phyloP scores from a whole-genome alignment of 2,113 vertebrate genomes.

The Balaenoptera acutorostrata region DNA sequence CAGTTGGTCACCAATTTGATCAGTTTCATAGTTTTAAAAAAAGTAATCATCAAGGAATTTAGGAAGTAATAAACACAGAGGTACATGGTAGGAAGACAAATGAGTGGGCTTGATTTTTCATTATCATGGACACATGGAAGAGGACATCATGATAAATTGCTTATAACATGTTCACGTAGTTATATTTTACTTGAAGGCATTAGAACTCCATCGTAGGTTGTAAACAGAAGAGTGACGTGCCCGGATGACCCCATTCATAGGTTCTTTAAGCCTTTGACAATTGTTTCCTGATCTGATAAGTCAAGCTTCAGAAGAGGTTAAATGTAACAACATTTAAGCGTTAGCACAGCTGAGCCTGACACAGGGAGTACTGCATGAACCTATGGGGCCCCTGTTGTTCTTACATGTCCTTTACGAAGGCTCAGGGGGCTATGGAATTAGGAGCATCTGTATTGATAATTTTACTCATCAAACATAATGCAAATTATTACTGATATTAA shows the following conservation, averaged over 20 bases:
- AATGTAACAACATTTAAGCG: accelerated
- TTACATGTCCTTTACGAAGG: accelerated
- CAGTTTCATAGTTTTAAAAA: background rate
- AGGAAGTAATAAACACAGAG: background rate
- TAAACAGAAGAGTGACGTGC: background rate
- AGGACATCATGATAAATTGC: background rate
- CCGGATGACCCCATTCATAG: accelerated
- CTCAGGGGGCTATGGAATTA: background rate
- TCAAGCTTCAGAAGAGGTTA: background rate
- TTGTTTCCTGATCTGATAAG: background rate
- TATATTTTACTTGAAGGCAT: background rate
- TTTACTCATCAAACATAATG: background rate
- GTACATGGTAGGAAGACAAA: background rate
- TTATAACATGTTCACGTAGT: background rate
- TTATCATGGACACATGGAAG: background rate
- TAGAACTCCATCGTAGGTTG: background rate
- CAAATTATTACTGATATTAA: background rate
- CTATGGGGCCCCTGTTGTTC: accelerated
- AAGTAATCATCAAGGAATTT: background rate
- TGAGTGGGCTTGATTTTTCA: background rate
- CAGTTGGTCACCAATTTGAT: background rate
- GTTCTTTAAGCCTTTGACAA: background rate
- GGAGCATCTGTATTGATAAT: too few relatives aligned
- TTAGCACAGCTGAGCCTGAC: accelerated
- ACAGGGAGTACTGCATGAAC: background rate